Percentiles rank a stretch among this genome's conserved stretches.
phyloP scores from a whole-genome alignment of 2,888 invertebrate genomes.

The Noctua fimbriata region DNA sequence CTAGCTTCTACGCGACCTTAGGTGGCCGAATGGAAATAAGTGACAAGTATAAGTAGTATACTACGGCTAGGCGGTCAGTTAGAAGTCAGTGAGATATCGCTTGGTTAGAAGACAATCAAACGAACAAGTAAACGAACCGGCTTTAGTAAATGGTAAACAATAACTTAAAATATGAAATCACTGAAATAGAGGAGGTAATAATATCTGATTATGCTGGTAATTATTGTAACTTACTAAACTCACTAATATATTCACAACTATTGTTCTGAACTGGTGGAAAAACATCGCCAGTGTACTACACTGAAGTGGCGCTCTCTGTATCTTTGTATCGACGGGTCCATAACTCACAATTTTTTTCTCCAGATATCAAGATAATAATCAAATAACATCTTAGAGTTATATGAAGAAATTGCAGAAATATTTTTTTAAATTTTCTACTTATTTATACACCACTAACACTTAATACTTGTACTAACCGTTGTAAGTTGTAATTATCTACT shows the following conservation, averaged over 20 bases:
- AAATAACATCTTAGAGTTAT: neutral
- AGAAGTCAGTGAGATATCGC: neutral
- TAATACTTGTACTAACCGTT: slow-evolving; percentile 10
- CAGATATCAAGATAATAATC: neutral
- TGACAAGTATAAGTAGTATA: neutral
- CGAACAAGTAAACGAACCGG: neutral
- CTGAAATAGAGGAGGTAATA: neutral
- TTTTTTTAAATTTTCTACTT: neutral
- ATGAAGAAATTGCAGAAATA: neutral
- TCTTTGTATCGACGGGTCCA: neutral
- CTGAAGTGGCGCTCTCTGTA: neutral
- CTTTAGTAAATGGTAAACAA: neutral
- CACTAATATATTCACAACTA: slow-evolving; percentile 3
- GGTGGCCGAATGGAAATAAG: neutral
- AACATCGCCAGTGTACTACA: neutral
- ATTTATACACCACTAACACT: slow-evolving; percentile 1
- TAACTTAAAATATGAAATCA: slow-evolving; percentile 9
- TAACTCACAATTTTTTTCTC: slow-evolving; percentile 18
- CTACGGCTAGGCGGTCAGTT: neutral
- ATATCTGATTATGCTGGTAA: neutral
- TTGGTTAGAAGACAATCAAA: neutral
- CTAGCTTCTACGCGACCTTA: neutral
- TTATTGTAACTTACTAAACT: neutral
- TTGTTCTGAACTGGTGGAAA: slow-evolving; percentile 3
- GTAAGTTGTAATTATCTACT: neutral